Evolutionary conservation across 2,888 invertebrate genomes (phyloP).

Genomic region (Morpho deidamia): DNA sequence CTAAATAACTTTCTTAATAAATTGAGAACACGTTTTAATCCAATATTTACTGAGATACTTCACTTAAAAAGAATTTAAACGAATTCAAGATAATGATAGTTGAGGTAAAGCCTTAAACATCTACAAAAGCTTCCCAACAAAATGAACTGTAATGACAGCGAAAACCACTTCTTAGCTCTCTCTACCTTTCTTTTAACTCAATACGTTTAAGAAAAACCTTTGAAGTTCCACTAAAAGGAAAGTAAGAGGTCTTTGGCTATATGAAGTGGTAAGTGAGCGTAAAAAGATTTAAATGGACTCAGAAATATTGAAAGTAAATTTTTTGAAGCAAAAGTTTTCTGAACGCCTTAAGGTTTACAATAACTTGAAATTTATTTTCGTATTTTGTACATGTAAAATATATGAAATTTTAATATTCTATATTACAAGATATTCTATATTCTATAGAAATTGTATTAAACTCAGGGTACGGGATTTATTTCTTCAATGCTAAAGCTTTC

Average conservation of each 20-base stretch:
- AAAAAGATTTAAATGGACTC: slow-evolving; percentile 16
- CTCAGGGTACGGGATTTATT: too few species aligned
- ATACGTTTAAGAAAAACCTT: slow-evolving; percentile 40
- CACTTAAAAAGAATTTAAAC: slow-evolving; percentile 32
- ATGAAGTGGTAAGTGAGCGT: slow-evolving; percentile 21
- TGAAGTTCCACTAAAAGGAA: slow-evolving; percentile 29
- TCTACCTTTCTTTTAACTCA: slow-evolving; percentile 49
- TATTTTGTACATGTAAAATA: too few species aligned
- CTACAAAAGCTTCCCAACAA: slow-evolving; percentile 21
- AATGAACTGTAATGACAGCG: slow-evolving; percentile 23
- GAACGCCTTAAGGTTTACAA: background rate
- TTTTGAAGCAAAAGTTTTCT: background rate
- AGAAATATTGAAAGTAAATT: slow-evolving; percentile 3
- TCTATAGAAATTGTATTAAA: too few species aligned
- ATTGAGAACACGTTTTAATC: background rate
- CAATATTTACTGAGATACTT: slow-evolving; percentile 45
- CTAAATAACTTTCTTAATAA: too few species aligned
- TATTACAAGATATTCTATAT: too few species aligned
- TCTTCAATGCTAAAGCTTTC: too few species aligned
- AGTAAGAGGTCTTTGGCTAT: slow-evolving; percentile 19
- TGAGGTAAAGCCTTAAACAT: slow-evolving; percentile 18
- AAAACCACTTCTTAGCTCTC: slow-evolving; percentile 54
- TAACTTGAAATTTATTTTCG: background rate
- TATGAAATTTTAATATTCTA: too few species aligned
- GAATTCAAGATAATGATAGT: slow-evolving; percentile 20